Evolutionary conservation across 2,113 vertebrate species (phyloP).

Genomic region (Pterophyllum scalare): DNA sequence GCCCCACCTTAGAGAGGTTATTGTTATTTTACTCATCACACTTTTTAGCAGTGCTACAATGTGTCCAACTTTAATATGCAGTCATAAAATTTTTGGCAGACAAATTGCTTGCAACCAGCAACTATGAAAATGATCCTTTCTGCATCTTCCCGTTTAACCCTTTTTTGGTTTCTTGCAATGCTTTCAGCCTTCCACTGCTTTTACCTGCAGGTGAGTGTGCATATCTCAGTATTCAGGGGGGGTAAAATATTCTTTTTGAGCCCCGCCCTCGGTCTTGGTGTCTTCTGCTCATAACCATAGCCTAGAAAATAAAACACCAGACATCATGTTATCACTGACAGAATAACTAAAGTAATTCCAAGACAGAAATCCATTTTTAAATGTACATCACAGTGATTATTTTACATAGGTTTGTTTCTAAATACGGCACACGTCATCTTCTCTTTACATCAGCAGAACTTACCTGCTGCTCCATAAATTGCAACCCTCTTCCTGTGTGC

Average conservation of each 20-base stretch:
- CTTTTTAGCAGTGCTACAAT: too few relatives aligned
- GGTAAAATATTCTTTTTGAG: constrained; percentile 90
- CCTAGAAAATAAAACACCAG: constrained; percentile 79
- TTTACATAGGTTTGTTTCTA: not conserved
- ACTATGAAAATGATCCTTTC: not conserved
- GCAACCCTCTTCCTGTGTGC: constrained; percentile 89
- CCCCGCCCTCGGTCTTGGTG: constrained; percentile 89
- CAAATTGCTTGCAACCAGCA: not conserved
- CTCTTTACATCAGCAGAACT: not conserved
- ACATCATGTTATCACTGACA: not conserved
- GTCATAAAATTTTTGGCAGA: not conserved
- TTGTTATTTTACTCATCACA: too few relatives aligned
- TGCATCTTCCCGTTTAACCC: not conserved
- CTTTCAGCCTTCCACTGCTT: not conserved
- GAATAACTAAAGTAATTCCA: not conserved
- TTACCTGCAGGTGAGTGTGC: constrained; percentile 96
- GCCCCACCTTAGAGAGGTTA: too few relatives aligned
- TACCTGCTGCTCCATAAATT: constrained; percentile 89
- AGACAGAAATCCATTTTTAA: not conserved
- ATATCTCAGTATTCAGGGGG: constrained; percentile 89
- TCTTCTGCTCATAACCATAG: constrained; percentile 92
- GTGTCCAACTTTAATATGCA: not conserved
- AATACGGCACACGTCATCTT: not conserved
- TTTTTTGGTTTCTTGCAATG: not conserved
- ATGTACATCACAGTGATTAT: not conserved